Evolutionary conservation across 1,140 invertebrate species (phyloP), one percentile per base, ranked within the genome.

Genomic region (Eriosoma lanigerum): DNA sequence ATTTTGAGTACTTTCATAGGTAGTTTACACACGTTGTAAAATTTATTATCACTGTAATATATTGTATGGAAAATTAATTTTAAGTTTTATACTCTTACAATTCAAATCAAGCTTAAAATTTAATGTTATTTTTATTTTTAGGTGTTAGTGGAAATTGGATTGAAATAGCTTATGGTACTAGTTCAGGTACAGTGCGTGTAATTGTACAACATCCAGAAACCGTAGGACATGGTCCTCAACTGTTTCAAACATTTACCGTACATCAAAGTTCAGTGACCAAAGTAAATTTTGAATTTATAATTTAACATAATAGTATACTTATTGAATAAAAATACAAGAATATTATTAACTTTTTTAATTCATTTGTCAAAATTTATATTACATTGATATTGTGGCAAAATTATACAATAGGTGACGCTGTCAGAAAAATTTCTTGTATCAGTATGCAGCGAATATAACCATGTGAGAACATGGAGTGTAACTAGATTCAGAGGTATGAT

Each of bases 161-260:
- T 84, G 97, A 99, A 89, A 98, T 99, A 84, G 97, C 97, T 0
- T 99, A 99, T 87, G 97, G 97, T 10, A 99, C 97, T 12, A 93
- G 93, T 84, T 95, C 94, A 21, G 97, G 97, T 19, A 95, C 94
- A 21, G 96, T 99, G 1, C 88, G 96, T 73, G 96, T 99, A 0
- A 98, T 99, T 81, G 97, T 99, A 0, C 97, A 98, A 84, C 97
- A 99, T 89, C 97, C 97, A 3, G 97, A 99, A 87, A 98, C 97
- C 0, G 96, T 98, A 13, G 97, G 97, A 0, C 96, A 98, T 87
- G 96, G 94, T 8, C 97, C 97, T 21, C 96, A 98, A 86, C 87
- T 98, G 15, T 98, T 98, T 87, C 97, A 98, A 88, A 99, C 97
- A 0, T 98, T 98, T 85, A 98, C 95, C 5, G 97, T 98, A 0